phyloP scores from a whole-genome alignment of 2,113 vertebrate genomes.

The Ctenodactylus gundi region DNA sequence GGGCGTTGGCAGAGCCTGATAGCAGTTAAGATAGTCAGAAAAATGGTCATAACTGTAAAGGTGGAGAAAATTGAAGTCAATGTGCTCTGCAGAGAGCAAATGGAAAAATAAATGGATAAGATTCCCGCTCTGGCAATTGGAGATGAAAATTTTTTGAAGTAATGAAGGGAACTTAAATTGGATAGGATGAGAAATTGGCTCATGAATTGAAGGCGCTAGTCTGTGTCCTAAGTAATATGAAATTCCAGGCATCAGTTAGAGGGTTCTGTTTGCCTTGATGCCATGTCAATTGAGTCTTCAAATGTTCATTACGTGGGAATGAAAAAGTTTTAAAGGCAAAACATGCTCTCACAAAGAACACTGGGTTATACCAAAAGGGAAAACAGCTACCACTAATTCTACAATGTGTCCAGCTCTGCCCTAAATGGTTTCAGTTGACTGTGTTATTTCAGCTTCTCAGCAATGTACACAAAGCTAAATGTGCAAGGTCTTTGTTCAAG shows the following conservation, averaged over 20 bases:
- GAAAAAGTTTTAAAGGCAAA: background rate
- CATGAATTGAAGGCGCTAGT: conserved; percentile 7
- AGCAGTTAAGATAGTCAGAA: background rate
- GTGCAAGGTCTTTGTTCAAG: background rate
- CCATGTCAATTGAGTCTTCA: conserved; percentile 18
- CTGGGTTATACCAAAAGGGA: background rate
- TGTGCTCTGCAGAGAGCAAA: background rate
- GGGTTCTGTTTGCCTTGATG: background rate
- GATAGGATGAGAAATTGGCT: conserved; percentile 51
- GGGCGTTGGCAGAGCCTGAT: background rate
- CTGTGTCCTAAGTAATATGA: conserved; percentile 40
- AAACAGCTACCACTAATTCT: background rate
- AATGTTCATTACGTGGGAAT: background rate
- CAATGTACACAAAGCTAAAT: fast-evolving
- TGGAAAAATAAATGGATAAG: conserved; percentile 49
- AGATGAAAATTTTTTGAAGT: conserved; percentile 24
- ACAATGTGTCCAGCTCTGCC: fast-evolving
- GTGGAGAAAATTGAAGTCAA: background rate
- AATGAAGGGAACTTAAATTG: conserved; percentile 35
- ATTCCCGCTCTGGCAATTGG: background rate
- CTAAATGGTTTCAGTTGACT: background rate
- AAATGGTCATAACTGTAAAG: background rate
- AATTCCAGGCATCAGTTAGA: background rate
- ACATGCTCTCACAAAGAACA: background rate
- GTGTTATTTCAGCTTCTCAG: background rate